Percentiles rank a stretch among this genome's conserved stretches.
These are phyloP conservation scores for Cylloceria caligata DNA, from an alignment of 2,888 invertebrate genomes.

Conservation along the genomic window DNA sequence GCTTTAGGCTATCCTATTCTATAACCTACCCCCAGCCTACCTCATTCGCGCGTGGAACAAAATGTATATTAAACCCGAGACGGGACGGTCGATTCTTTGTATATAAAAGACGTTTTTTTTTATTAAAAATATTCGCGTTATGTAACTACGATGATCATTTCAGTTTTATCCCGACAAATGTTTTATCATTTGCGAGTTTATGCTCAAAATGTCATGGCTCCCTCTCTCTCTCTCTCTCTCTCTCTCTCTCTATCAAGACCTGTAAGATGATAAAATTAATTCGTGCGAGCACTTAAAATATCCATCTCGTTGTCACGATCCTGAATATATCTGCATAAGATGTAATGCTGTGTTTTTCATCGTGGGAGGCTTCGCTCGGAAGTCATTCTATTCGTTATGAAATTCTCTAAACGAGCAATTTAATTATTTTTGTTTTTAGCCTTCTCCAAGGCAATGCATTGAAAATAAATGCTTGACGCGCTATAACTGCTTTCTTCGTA, in stretches of 20 bases:
- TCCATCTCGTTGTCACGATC: neutral
- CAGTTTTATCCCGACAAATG: constrained; percentile 25
- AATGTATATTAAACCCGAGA: constrained; percentile 3
- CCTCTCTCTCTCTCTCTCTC: too few relatives aligned
- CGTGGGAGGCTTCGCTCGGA: too few relatives aligned
- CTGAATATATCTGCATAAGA: too few relatives aligned
- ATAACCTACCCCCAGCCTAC: neutral
- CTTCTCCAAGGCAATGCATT: too few relatives aligned
- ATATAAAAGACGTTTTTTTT: neutral
- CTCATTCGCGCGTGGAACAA: neutral
- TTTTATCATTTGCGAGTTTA: neutral
- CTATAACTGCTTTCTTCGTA: too few relatives aligned
- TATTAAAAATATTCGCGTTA: constrained; percentile 19
- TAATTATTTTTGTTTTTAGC: too few relatives aligned
- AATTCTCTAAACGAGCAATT: too few relatives aligned
- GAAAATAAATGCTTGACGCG: too few relatives aligned
- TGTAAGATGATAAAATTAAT: constrained; percentile 1
- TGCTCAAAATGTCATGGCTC: neutral
- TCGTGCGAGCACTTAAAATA: neutral
- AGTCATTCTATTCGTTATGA: too few relatives aligned
- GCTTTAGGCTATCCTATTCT: constrained; percentile 46
- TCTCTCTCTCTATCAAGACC: too few relatives aligned
- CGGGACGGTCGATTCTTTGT: neutral
- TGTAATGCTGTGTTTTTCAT: too few relatives aligned
- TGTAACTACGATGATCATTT: constrained; percentile 11